Conservation (phyloP, 2,888 invertebrate species). For the Meliscaeva auricollis region DNA sequence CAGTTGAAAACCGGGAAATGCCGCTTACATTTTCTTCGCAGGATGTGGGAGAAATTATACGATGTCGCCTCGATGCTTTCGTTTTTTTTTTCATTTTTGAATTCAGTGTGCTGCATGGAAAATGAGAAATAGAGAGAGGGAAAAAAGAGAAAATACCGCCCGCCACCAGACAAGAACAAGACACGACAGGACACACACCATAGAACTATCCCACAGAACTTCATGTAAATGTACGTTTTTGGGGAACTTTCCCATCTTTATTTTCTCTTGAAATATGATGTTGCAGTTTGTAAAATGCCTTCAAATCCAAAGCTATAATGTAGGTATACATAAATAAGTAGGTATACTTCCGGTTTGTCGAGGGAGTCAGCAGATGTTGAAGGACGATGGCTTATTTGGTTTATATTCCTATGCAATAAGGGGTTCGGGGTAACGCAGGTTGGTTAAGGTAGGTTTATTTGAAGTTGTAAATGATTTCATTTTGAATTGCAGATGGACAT, state of each 20-base stretch:
- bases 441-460: neutral
- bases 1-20: conserved; percentile 48
- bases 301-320: conserved; percentile 52
- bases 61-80: conserved; percentile 62
- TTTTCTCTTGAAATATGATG: conserved; percentile 53
- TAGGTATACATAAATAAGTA: conserved; percentile 66
- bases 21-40: conserved; percentile 62
- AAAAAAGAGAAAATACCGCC: no score
- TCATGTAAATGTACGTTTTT: conserved; percentile 40
- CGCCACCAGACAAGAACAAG: neutral
- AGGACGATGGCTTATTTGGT: conserved; percentile 48
- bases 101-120: conserved; percentile 2
- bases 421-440: no score
- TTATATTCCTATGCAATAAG: conserved; percentile 18
- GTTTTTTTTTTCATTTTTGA: conserved; percentile 50
- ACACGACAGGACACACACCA: neutral
- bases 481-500: conserved; percentile 64
- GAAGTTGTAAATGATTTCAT: conserved; percentile 32
- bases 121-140: neutral
- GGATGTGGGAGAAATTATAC: conserved; percentile 72
- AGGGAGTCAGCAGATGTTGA: conserved; percentile 55
- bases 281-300: conserved; percentile 64
- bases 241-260: conserved; percentile 57
- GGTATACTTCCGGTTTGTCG: conserved; percentile 28
- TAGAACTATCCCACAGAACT: conserved; percentile 1